These are phyloP conservation scores for Vombatus ursinus DNA, from an alignment of 2,113 vertebrate species.

Conservation along the genomic window DNA sequence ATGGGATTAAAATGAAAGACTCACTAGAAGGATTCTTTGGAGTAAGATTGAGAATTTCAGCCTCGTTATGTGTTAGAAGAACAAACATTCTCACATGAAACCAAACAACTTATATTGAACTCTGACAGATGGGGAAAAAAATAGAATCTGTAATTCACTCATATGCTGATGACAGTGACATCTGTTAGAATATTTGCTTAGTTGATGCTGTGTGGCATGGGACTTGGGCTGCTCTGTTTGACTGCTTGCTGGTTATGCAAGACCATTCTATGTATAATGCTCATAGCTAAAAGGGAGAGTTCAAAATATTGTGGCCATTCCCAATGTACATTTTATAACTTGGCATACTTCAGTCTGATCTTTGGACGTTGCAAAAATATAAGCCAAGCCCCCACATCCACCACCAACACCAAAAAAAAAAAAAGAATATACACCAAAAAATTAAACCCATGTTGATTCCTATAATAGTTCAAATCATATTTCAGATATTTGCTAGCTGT, in stretches of 20 bases:
- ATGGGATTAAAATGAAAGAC: neutral
- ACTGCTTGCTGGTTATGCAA: neutral
- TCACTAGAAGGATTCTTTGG: neutral
- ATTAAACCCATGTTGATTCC: neutral
- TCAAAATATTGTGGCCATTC: neutral
- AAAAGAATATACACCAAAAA: neutral
- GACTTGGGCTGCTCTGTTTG: neutral
- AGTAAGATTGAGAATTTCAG: neutral
- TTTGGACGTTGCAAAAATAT: constrained; percentile 8
- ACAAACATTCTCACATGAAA: neutral
- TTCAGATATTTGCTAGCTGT: neutral
- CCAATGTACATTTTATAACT: constrained; percentile 17
- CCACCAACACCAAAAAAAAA: no score
- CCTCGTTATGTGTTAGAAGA: neutral
- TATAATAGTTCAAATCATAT: neutral
- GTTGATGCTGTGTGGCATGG: constrained; percentile 22
- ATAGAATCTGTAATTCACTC: constrained; percentile 2
- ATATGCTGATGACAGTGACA: neutral
- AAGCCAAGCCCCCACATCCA: neutral
- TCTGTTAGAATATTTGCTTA: constrained; percentile 2
- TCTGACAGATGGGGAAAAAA: constrained; percentile 6
- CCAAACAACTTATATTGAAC: constrained; percentile 29
- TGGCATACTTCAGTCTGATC: neutral
- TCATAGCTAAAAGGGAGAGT: constrained; percentile 11
- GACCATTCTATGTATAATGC: neutral